A percentile compares a stretch with the other conserved stretches of the same genome.
phyloP scores from a whole-genome alignment of 2,888 invertebrate genomes.

The Vannuccia rotundouncinata region DNA sequence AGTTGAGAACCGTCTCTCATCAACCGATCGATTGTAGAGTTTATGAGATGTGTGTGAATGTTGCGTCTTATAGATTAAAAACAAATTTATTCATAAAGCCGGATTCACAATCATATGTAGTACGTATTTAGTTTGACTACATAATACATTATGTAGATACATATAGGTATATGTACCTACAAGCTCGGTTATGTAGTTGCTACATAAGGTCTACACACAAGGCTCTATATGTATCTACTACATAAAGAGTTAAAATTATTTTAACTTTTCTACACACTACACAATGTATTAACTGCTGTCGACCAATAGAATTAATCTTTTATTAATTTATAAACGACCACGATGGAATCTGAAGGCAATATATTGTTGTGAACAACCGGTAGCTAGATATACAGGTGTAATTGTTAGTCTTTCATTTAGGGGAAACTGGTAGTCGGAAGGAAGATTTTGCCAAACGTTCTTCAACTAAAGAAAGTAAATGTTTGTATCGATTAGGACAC shows the following conservation, averaged over 20 bases:
- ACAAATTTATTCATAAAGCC: too few relatives aligned
- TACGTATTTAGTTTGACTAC: not conserved
- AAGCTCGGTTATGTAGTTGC: not conserved
- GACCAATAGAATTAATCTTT: not conserved
- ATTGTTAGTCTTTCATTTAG: conserved; percentile 21
- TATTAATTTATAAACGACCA: not conserved
- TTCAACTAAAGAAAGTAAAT: conserved; percentile 20
- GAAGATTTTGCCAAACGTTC: conserved; percentile 5
- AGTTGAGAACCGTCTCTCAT: too few relatives aligned
- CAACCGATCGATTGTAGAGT: too few relatives aligned
- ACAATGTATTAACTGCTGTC: not conserved
- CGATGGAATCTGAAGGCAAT: conserved; percentile 16
- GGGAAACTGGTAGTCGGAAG: not conserved
- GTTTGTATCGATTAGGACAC: conserved; percentile 11
- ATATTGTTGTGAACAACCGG: conserved; percentile 22
- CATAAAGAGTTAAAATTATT: not conserved
- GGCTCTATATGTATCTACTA: not conserved
- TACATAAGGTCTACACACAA: not conserved
- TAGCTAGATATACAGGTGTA: conserved; percentile 10
- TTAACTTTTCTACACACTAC: not conserved
- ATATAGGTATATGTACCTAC: not conserved
- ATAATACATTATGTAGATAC: not conserved
- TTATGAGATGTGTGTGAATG: too few relatives aligned
- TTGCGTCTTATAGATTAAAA: too few relatives aligned
- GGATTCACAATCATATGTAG: not conserved